A percentile compares a stretch with the other conserved stretches of the same genome.
Evolutionary conservation across 2,888 invertebrate genomes (phyloP).

Genomic region (Petrophora chlorosata): DNA sequence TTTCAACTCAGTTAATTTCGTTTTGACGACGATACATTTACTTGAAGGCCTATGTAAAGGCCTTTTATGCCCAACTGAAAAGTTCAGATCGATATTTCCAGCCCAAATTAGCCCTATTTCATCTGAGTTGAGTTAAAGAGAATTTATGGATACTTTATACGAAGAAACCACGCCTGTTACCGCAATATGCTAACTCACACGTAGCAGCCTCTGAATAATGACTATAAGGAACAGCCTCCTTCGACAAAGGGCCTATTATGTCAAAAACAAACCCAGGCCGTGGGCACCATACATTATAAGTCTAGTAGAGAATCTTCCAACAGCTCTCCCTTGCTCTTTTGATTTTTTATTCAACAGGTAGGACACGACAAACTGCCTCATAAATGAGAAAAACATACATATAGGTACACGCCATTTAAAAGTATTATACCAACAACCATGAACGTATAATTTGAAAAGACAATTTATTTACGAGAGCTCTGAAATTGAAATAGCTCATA

Average conservation of each 20-base stretch:
- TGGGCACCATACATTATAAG: constrained; percentile 1
- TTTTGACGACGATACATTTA: no score
- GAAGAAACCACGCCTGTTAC: constrained; percentile 34
- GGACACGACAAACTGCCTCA: no score
- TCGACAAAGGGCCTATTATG: constrained; percentile 73
- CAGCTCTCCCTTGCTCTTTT: no score
- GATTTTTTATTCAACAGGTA: no score
- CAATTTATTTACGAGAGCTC: no score
- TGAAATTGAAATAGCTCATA: no score
- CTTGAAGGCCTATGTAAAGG: no score
- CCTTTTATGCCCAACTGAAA: no score
- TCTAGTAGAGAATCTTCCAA: constrained; percentile 11
- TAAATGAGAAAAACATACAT: no score
- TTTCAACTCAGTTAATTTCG: background rate
- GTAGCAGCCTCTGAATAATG: constrained; percentile 54
- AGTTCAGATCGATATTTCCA: constrained; percentile 25
- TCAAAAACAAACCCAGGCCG: constrained; percentile 69
- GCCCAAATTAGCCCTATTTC: constrained; percentile 35
- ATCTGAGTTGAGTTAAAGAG: constrained; percentile 35
- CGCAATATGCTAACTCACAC: constrained; percentile 61
- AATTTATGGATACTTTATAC: constrained; percentile 38
- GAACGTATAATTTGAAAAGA: no score
- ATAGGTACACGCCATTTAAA: no score
- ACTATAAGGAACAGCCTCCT: constrained; percentile 59
- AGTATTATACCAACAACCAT: no score